Conservation (phyloP, 2,888 invertebrate genomes). For the Mimachlamys varia region DNA sequence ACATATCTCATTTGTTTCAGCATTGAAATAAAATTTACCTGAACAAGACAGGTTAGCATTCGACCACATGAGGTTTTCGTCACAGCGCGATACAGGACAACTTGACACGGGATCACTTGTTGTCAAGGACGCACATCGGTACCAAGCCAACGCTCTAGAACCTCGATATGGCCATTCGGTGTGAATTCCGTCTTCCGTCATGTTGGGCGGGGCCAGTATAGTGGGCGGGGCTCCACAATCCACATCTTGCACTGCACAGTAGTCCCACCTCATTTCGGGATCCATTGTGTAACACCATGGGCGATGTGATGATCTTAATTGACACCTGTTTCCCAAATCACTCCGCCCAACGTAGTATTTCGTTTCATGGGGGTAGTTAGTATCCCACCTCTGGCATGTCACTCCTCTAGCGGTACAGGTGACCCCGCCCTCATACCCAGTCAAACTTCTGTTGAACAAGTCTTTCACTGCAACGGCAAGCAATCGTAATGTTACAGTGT, state of each 20-base stretch:
- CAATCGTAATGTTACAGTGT: background rate
- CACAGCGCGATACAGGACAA: background rate
- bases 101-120: background rate
- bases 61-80: background rate
- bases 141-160: background rate
- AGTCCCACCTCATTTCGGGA: background rate
- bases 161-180: background rate
- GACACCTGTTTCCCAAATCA: background rate
- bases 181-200: background rate
- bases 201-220: background rate
- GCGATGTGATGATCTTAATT: background rate
- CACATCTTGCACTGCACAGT: background rate
- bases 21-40: background rate
- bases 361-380: background rate
- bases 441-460: background rate
- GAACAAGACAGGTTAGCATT: background rate
- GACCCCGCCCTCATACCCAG: background rate
- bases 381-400: background rate
- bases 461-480: background rate
- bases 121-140: background rate
- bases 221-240: background rate
- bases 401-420: background rate
- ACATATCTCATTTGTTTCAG: too few relatives aligned
- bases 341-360: background rate
- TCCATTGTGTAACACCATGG: background rate